Percentiles rank a stretch among this genome's conserved stretches.
Evolutionary conservation across 2,888 invertebrate genomes (phyloP).

Genomic region (Bombylius discolor): DNA sequence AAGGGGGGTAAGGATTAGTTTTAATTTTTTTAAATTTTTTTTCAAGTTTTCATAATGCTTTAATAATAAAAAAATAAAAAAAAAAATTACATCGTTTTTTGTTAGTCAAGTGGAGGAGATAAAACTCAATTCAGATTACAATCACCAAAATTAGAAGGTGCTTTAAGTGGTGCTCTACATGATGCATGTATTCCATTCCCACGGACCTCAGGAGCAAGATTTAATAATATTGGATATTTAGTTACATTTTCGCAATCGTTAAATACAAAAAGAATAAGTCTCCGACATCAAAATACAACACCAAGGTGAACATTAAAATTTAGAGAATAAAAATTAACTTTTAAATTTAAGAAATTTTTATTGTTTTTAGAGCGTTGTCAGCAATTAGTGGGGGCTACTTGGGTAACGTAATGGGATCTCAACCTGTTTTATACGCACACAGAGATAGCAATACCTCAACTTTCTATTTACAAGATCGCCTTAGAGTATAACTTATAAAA

Average conservation of each 20-base stretch:
- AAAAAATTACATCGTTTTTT: background rate
- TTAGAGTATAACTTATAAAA: slow-evolving; percentile 20
- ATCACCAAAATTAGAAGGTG: slow-evolving; percentile 35
- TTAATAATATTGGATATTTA: slow-evolving; percentile 74
- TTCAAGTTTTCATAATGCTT: background rate
- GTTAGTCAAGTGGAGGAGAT: slow-evolving; percentile 24
- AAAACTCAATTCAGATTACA: slow-evolving; percentile 32
- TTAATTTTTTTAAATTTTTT: background rate
- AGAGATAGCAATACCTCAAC: slow-evolving; percentile 49
- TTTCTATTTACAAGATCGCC: slow-evolving; percentile 65
- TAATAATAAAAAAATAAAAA: background rate
- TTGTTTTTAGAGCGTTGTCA: slow-evolving; percentile 47
- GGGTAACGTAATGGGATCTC: slow-evolving; percentile 34
- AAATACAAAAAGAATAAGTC: slow-evolving; percentile 51
- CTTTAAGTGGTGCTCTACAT: slow-evolving; percentile 30
- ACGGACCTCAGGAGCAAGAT: slow-evolving; percentile 83
- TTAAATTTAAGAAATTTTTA: background rate
- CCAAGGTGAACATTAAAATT: slow-evolving; percentile 38
- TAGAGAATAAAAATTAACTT: background rate
- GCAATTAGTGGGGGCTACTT: slow-evolving; percentile 46
- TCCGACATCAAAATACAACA: slow-evolving; percentile 61
- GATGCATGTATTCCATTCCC: slow-evolving; percentile 89
- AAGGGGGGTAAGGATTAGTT: slow-evolving; percentile 23
- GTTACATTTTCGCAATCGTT: slow-evolving; percentile 75
- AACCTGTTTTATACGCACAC: slow-evolving; percentile 28